Evolutionary conservation across 2,113 vertebrate genomes (phyloP).

Genomic region (Calyptomena viridis): DNA sequence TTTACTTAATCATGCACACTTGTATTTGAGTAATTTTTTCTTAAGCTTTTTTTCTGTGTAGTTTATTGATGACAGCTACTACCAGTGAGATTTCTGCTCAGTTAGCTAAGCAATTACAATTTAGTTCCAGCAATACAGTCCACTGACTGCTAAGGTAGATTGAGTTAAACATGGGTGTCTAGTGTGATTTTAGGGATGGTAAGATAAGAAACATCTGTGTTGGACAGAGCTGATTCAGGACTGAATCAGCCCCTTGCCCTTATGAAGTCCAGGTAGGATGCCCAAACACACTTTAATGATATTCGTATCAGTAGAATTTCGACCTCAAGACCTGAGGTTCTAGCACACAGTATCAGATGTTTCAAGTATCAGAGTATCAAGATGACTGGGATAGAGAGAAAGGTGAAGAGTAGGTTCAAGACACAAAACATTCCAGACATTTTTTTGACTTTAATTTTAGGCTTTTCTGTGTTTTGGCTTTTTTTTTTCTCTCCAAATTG

Average conservation of each 20-base stretch:
- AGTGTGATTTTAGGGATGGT: background rate
- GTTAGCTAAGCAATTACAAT: background rate
- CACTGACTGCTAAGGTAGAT: background rate
- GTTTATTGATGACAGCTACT: background rate
- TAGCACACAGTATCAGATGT: background rate
- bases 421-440: background rate
- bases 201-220: background rate
- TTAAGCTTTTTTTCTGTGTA: background rate
- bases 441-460: background rate
- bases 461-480: background rate
- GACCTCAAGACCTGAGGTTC: background rate
- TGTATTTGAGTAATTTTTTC: background rate
- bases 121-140: background rate
- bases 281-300: background rate
- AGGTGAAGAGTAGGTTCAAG: background rate
- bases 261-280: background rate
- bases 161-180: background rate
- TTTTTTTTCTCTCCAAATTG: background rate
- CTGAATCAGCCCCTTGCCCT: background rate
- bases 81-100: background rate
- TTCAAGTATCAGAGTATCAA: too few species aligned
- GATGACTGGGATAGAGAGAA: background rate
- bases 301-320: background rate
- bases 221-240: background rate
- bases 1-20: background rate